A percentile compares a stretch with the other conserved stretches of the same genome.
phyloP scores from a whole-genome alignment of 1,140 invertebrate genomes.

The Drosophila azteca region DNA sequence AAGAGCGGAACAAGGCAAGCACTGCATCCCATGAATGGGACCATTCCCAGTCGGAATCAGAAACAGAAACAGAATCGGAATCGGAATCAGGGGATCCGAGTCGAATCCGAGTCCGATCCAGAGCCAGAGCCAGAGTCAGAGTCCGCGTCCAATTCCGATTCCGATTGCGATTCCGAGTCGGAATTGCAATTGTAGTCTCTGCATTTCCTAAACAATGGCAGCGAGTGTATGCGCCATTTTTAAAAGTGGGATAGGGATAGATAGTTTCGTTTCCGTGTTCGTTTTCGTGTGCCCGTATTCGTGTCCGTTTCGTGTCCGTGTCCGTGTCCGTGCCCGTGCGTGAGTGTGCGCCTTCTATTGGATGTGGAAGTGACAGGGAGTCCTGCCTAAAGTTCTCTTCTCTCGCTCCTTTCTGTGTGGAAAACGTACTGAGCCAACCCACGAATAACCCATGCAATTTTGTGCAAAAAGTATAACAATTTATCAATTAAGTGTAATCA shows the following conservation, averaged over 20 bases:
- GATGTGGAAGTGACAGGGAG: constrained; percentile 33
- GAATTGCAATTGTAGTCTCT: constrained; percentile 58
- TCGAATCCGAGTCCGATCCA: neutral
- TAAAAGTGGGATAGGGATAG: constrained; percentile 80
- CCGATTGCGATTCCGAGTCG: neutral
- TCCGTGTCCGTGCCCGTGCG: constrained; percentile 24
- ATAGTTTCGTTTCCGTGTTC: constrained; percentile 55
- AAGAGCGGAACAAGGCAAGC: neutral
- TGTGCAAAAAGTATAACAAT: constrained; percentile 62
- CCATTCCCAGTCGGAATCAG: too few relatives aligned
- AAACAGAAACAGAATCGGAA: too few relatives aligned
- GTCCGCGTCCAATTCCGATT: neutral
- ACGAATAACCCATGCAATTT: constrained; percentile 57
- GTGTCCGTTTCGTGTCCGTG: too few relatives aligned
- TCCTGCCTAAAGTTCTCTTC: neutral
- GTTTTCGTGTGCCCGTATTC: too few relatives aligned
- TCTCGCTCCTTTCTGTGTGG: constrained; percentile 36
- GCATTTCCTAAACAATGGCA: constrained; percentile 80
- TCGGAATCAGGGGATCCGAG: neutral
- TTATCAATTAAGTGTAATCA: constrained; percentile 64
- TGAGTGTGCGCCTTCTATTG: constrained; percentile 75
- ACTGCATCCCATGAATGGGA: neutral
- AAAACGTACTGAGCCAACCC: constrained; percentile 55
- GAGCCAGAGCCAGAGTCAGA: constrained; percentile 13
- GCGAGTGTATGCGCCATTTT: constrained; percentile 80